These are phyloP conservation scores for Cettia cetti DNA, from an alignment of 2,113 vertebrate species.

Conservation along the genomic window DNA sequence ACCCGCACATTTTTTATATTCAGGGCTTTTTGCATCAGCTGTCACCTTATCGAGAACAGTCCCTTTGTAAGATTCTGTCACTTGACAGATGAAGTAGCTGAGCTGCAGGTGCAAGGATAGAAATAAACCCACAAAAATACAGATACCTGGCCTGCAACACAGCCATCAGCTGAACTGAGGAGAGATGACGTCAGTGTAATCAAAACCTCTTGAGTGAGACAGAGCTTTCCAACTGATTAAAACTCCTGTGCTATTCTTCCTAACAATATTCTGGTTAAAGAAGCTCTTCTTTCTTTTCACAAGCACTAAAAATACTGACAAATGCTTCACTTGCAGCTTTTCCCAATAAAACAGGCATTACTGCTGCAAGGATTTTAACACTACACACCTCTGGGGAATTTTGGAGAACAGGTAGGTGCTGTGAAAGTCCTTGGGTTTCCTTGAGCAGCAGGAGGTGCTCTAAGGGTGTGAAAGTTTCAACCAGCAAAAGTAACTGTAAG, in stretches of 20 bases:
- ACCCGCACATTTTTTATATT: background rate
- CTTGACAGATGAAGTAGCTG: background rate
- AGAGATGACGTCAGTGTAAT: background rate
- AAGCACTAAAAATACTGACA: conserved; percentile 13
- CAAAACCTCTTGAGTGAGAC: conserved; percentile 35
- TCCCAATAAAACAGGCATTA: background rate
- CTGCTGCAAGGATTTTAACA: background rate
- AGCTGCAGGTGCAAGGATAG: conserved; percentile 18
- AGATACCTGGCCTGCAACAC: conserved; percentile 48
- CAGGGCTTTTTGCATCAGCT: background rate
- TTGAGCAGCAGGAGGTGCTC: background rate
- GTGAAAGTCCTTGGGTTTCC: background rate
- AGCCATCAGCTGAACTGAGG: background rate
- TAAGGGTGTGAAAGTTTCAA: background rate
- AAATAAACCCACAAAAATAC: conserved; percentile 25
- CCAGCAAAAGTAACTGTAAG: background rate
- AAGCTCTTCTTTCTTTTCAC: conserved; percentile 27
- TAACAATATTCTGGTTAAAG: conserved; percentile 8
- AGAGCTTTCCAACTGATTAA: conserved; percentile 42
- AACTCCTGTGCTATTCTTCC: conserved; percentile 39
- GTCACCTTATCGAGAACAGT: background rate
- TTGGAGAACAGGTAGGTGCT: background rate
- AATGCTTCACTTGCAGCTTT: background rate
- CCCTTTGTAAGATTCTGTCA: background rate
- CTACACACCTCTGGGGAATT: background rate